phyloP scores from a whole-genome alignment of 2,113 vertebrate species.

The Zapus hudsonius region DNA sequence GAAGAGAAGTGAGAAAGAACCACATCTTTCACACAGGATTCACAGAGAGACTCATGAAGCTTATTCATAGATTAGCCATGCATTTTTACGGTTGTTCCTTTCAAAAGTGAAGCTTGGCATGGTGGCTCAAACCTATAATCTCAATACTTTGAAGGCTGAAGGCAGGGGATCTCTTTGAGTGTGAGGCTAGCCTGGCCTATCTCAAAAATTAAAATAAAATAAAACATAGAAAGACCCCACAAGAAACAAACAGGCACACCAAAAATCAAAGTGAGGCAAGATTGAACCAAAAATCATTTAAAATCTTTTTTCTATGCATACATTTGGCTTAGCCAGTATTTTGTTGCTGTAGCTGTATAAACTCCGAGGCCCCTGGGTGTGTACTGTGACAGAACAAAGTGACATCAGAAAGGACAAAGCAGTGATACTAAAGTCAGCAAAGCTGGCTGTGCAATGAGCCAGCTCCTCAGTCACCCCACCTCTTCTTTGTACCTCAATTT shows the following conservation, averaged over 20 bases:
- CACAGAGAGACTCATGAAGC: neutral
- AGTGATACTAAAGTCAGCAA: neutral
- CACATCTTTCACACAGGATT: neutral
- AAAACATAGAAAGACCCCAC: neutral
- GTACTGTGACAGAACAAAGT: neutral
- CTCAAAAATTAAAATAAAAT: neutral
- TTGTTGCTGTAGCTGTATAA: neutral
- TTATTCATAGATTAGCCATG: neutral
- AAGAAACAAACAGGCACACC: neutral
- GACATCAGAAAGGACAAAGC: neutral
- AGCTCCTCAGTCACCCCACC: neutral
- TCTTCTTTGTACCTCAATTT: neutral
- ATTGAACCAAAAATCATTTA: neutral
- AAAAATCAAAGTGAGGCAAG: neutral
- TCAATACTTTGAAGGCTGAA: neutral
- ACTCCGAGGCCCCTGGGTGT: neutral
- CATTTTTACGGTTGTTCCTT: neutral
- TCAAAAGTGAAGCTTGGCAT: neutral
- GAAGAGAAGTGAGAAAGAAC: neutral
- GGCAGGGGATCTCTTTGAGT: neutral
- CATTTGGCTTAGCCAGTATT: neutral
- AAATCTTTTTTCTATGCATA: neutral
- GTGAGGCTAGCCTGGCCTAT: neutral
- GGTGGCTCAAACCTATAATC: neutral
- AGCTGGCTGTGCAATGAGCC: neutral